Conservation (phyloP, 2,888 invertebrate species). For the Hypercompe scribonia region DNA sequence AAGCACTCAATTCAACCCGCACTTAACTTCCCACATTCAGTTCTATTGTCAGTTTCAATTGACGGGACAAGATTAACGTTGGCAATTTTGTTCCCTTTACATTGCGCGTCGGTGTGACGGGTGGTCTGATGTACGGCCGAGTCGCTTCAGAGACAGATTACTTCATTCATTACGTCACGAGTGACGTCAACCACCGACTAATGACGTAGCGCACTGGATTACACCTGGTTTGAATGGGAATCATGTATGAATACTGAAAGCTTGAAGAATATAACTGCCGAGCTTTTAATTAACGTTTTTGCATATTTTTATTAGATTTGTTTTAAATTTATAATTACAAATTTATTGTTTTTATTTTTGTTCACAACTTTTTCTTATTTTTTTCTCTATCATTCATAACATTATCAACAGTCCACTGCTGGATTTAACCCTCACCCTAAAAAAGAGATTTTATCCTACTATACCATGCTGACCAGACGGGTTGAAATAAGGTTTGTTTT, state of each 20-base stretch:
- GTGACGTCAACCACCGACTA: conserved; percentile 40
- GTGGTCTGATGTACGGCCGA: conserved; percentile 37
- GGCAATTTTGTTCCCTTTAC: conserved; percentile 15
- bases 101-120: conserved; percentile 46
- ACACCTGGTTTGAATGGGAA: conserved; percentile 13
- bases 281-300: neutral
- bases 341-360: neutral
- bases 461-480: too few relatives aligned
- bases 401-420: too few relatives aligned
- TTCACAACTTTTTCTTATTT: neutral
- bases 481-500: too few relatives aligned
- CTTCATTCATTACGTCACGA: conserved; percentile 49
- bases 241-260: neutral
- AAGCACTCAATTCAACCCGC: conserved; percentile 7
- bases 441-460: too few relatives aligned
- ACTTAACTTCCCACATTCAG: conserved; percentile 4
- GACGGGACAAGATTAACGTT: conserved; percentile 16
- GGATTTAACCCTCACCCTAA: too few relatives aligned
- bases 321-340: neutral
- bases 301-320: neutral
- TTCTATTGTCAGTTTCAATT: conserved; percentile 18
- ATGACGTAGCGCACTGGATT: conserved; percentile 31
- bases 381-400: neutral
- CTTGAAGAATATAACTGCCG: neutral
- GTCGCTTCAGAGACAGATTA: conserved; percentile 45